Conservation (phyloP, 2,888 invertebrate genomes). For the Melolontha melolontha region DNA sequence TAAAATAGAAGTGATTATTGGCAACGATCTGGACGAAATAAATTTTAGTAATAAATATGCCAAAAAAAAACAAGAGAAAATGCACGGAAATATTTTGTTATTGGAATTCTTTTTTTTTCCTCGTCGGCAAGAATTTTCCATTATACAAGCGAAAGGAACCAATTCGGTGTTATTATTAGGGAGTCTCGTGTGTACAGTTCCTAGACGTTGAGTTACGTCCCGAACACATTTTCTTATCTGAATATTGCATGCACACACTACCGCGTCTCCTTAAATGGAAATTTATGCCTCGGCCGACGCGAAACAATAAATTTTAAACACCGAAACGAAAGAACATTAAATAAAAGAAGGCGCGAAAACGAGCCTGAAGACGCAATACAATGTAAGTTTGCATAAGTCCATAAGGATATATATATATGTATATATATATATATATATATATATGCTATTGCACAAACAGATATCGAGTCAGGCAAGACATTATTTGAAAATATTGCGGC, state of each 20-base stretch:
- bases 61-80: too few species aligned
- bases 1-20: too few species aligned
- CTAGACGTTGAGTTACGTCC: too few species aligned
- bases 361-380: neutral
- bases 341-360: conserved; percentile 15
- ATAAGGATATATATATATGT: neutral
- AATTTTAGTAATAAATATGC: too few species aligned
- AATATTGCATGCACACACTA: conserved; percentile 23
- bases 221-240: conserved; percentile 23
- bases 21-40: too few species aligned
- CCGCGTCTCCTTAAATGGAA: conserved; percentile 11
- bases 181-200: too few species aligned
- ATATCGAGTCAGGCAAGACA: neutral
- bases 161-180: too few species aligned
- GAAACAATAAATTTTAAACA: conserved; percentile 34
- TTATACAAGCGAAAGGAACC: too few species aligned
- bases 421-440: neutral
- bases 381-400: too few species aligned
- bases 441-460: neutral
- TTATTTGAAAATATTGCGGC: conserved; percentile 23
- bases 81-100: too few species aligned
- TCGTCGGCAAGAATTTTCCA: too few species aligned
- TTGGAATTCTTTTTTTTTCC: too few species aligned
- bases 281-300: conserved; percentile 16
- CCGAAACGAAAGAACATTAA: conserved; percentile 26